Percentiles rank a stretch among this genome's conserved stretches.
These are phyloP conservation scores for Lepus timidus DNA, from an alignment of 2,113 vertebrate species.

Conservation along the genomic window DNA sequence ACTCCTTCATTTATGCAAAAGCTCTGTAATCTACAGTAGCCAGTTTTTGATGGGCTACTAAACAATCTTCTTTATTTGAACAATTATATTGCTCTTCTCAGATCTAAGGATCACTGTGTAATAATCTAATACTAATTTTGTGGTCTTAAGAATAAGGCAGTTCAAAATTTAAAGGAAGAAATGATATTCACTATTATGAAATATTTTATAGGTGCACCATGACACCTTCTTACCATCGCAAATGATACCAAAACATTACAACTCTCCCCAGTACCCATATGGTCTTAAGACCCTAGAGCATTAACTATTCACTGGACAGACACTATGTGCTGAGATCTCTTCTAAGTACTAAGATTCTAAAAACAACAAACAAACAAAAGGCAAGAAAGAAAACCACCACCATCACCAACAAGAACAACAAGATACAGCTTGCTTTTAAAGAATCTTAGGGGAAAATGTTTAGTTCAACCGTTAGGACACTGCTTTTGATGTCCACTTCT, in stretches of 20 bases:
- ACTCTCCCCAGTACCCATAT: not conserved
- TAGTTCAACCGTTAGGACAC: no score
- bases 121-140: conserved; percentile 58
- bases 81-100: not conserved
- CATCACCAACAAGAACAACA: not conserved
- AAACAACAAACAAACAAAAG: no score
- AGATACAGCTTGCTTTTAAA: not conserved
- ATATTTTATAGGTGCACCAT: not conserved
- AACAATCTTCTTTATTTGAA: conserved; percentile 58
- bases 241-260: not conserved
- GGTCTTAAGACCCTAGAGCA: no score
- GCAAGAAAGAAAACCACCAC: no score
- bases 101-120: not conserved
- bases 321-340: not conserved
- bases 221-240: not conserved
- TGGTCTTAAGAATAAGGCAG: conserved; percentile 60
- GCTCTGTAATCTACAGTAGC: conserved; percentile 27
- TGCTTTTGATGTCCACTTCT: no score
- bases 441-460: not conserved
- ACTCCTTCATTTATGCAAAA: not conserved
- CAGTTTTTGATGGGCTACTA: conserved; percentile 71
- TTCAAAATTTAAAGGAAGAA: not conserved
- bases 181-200: not conserved
- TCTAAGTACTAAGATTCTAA: not conserved
- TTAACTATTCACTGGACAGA: not conserved